These are phyloP conservation scores for Podotricha telesiphe DNA, from an alignment of 2,888 invertebrate species.

Conservation along the genomic window DNA sequence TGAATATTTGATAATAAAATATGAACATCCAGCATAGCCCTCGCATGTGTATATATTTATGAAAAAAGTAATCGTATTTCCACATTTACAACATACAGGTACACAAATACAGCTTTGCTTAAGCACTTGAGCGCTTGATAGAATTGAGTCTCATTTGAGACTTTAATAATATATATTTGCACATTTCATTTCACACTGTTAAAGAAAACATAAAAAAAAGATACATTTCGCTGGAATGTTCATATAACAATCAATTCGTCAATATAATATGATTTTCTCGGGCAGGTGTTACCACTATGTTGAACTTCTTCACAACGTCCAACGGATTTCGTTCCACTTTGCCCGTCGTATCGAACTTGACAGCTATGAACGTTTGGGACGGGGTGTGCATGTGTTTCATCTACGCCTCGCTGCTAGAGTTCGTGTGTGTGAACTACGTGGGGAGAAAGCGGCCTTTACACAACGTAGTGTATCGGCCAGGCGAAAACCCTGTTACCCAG, in stretches of 20 bases:
- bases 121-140: background rate
- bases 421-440: constrained; percentile 97
- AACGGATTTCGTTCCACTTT: constrained; percentile 95
- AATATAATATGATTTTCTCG: constrained; percentile 27
- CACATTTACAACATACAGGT: background rate
- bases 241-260: constrained; percentile 27
- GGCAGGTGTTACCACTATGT: constrained; percentile 97
- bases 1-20: constrained; percentile 16
- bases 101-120: constrained; percentile 11
- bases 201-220: constrained; percentile 3
- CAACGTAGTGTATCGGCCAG: constrained; percentile 94
- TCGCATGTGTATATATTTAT: constrained; percentile 21
- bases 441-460: constrained; percentile 94
- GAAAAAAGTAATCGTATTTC: background rate
- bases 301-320: constrained; percentile 98
- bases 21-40: constrained; percentile 36
- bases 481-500: constrained; percentile 96
- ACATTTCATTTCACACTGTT: background rate
- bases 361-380: constrained; percentile 98
- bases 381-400: constrained; percentile 99
- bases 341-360: constrained; percentile 96
- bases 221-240: constrained; percentile 35
- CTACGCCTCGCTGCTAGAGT: constrained; percentile 96
- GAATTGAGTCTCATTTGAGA: no score
- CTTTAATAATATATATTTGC: background rate